Conservation (phyloP, 2,888 invertebrate genomes). For the Bimastos eiseni region DNA sequence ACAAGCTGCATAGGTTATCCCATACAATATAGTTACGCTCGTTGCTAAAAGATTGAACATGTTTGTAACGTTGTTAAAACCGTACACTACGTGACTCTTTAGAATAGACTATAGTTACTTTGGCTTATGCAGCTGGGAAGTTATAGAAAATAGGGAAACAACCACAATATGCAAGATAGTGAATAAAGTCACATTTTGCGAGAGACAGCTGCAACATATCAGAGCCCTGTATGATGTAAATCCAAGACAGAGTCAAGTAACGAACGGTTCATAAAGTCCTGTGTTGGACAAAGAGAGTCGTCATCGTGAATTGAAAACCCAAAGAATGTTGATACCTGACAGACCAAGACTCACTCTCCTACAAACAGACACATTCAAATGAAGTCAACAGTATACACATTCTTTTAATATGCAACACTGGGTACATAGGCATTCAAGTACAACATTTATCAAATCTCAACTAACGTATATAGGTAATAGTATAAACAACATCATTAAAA, state of each 20-base stretch:
- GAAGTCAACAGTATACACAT: neutral
- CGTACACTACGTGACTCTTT: neutral
- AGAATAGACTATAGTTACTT: neutral
- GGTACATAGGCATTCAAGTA: neutral
- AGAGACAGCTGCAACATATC: neutral
- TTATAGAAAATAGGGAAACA: neutral
- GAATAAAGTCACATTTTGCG: neutral
- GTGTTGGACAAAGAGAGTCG: neutral
- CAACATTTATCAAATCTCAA: neutral
- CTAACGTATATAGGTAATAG: neutral
- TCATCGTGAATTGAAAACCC: slow-evolving; percentile 52
- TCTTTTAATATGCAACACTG: neutral
- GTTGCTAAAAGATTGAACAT: no score
- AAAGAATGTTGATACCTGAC: slow-evolving; percentile 77
- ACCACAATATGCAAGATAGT: neutral
- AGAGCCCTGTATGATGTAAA: neutral
- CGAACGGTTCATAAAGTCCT: neutral
- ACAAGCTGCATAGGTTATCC: no score
- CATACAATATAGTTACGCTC: no score
- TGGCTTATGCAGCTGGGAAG: neutral
- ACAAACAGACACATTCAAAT: slow-evolving; percentile 43
- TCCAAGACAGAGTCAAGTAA: neutral
- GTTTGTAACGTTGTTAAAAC: neutral
- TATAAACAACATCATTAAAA: neutral
- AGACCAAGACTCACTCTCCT: slow-evolving; percentile 75